Evolutionary conservation across 1,140 invertebrate genomes (phyloP), one percentile per base, ranked within the genome.

Genomic region (Microplitis mediator): DNA sequence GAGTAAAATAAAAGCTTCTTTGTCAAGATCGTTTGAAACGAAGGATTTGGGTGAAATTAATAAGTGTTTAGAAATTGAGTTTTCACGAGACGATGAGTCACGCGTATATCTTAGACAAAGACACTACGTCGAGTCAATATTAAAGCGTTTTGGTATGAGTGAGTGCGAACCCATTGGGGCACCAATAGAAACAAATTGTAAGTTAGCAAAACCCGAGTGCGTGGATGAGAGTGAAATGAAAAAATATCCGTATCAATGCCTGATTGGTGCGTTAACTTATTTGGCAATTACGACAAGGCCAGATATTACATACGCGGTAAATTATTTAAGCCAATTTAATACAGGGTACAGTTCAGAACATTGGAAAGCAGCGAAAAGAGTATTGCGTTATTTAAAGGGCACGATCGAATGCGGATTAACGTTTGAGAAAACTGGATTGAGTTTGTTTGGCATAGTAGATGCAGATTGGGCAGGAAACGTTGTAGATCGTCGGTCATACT

Each of bases 221-320:
- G 35, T 31, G 23, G 56, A 56, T 67, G 58, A 67, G 56, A 39
- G 16, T 39, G 9, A 36, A 61, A 64, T 70, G 68, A 4, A 16
- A 50, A 16, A 16, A 52, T 65, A 66, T 65, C 77, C 77, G 32
- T 83, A 82, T 63, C 78, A 79, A 54, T 71, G 84, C 72, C 5
- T 82, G 1, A 74, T 85, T 32, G 84, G 82, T 14, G 75, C 74
- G 16, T 67, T 88, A 9, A 68, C 86, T 45, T 86, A 85, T 76
- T 39, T 85, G 5, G 70, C 81, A 2, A 61, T 80, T 52, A 73
- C 68, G 9, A 83, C 83, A 4, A 74, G 86, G 51, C 84, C 84
- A 35, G 86, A 88, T 73, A 83, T 88, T 5, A 67, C 76, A 4
- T 85, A 79, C 77, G 72, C 81, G 1, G 81, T 86, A 2, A 80